Base-by-base conservation (phyloP, 2,888 invertebrate genomes). In the Chalcosyrphus nemorum region DNA sequence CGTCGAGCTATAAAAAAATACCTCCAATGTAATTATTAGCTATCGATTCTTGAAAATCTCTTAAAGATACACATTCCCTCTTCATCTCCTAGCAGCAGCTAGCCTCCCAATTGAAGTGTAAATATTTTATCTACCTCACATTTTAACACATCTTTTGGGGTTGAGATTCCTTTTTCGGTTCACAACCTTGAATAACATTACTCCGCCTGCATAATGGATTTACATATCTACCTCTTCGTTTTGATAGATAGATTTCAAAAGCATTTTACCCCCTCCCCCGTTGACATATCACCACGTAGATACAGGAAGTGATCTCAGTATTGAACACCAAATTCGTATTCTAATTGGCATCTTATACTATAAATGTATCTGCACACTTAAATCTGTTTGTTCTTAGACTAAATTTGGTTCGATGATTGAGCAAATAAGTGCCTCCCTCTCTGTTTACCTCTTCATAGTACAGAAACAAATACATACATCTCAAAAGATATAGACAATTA, bases 231-330 rank as follows among this genome's bases (percentile, higher is more conserved):
- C 7, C 29, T 4, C 21, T n/a, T n/a, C 5, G 43, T 54, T 50
- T 52, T 35, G 54, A 17, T 4, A 47, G 15, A 66, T n/a, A n/a
- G n/a, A n/a, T n/a, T 68, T 68, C 21, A 4, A 21, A 32, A 24
- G n/a, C 19, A 32, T 4, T 24, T 6, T 9, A 47, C n/a, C 6
- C 4, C 21, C 17, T 29, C n/a, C 4, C 19, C 21, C 17, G 6
- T 7, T 47, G 76, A 77, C 71, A 35, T 77, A 38, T 13, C 27
- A 0, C 19, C 9, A 4, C 3, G 27, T 27, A 9, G 41, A 11
- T 50, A 68, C 72, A 82, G 82, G 82, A 82, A 82, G 43, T 77
- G 61, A 77, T 77, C 72, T 82, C 77, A 76, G 72, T 82, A 77
- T 65, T 77, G 24, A 32, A 61, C 17, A 41, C 59, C 77, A 59